Conservation (phyloP, 2,888 invertebrate species). For the Matsumyia berberina region DNA sequence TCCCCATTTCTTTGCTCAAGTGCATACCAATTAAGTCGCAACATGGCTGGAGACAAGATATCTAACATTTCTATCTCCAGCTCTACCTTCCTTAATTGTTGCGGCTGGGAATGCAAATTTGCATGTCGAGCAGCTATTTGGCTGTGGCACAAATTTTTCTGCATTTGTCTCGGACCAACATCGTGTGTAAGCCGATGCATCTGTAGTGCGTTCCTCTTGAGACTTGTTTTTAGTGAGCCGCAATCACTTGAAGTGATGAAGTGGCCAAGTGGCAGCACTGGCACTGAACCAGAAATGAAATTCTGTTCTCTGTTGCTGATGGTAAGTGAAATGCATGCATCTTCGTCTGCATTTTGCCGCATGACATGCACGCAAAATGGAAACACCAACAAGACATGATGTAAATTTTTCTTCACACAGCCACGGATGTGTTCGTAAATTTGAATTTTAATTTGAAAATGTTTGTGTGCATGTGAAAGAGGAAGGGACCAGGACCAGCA, state of each 20-base stretch:
- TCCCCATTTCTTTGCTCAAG: slow-evolving; percentile 38
- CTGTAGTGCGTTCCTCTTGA: slow-evolving; percentile 57
- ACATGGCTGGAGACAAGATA: slow-evolving; percentile 56
- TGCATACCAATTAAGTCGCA: slow-evolving; percentile 62
- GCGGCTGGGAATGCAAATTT: slow-evolving; percentile 44
- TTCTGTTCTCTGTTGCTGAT: slow-evolving; percentile 26
- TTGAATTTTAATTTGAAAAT: slow-evolving; percentile 51
- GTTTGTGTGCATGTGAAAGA: neutral
- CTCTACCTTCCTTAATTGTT: slow-evolving; percentile 62
- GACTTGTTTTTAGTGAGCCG: slow-evolving; percentile 56
- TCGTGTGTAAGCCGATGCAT: slow-evolving; percentile 22
- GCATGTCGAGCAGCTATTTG: slow-evolving; percentile 53
- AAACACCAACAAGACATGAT: slow-evolving; percentile 35
- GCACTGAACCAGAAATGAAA: slow-evolving; percentile 44
- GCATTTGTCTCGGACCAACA: neutral
- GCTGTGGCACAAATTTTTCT: slow-evolving; percentile 32
- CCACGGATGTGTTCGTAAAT: slow-evolving; percentile 62
- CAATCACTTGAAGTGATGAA: slow-evolving; percentile 57
- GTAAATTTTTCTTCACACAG: slow-evolving; percentile 53
- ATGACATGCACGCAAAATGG: slow-evolving; percentile 34
- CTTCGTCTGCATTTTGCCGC: slow-evolving; percentile 27
- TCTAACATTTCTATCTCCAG: slow-evolving; percentile 65
- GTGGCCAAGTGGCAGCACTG: slow-evolving; percentile 43
- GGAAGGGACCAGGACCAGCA: slow-evolving; percentile 30
- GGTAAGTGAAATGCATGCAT: slow-evolving; percentile 50